Percentiles rank a stretch among this genome's conserved stretches.
These are phyloP conservation scores for Chitala chitala DNA, from an alignment of 2,113 vertebrate genomes.

Conservation along the genomic window DNA sequence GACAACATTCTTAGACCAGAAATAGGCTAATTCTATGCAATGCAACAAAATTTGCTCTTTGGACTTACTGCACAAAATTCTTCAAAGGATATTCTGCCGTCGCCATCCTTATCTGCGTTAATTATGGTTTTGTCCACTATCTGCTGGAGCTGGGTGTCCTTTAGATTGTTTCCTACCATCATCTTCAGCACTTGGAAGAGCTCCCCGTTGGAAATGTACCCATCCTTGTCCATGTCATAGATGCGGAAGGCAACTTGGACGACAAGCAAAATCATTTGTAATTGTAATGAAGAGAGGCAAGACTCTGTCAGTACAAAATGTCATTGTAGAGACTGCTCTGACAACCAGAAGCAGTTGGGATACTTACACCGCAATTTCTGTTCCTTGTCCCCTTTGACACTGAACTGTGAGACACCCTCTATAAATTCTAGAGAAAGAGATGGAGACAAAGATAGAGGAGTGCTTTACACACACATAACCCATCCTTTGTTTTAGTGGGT, in stretches of 20 bases:
- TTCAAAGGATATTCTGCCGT: conserved; percentile 90
- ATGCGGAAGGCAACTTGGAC: conserved; percentile 80
- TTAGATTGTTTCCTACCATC: conserved; percentile 92
- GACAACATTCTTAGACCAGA: no score
- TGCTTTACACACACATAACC: not conserved
- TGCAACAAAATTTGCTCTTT: not conserved
- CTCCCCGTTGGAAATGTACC: conserved; percentile 86
- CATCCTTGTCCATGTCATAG: conserved; percentile 89
- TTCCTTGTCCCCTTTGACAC: conserved; percentile 88
- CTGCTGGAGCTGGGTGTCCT: conserved; percentile 89
- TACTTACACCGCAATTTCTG: conserved; percentile 90
- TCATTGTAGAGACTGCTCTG: no score
- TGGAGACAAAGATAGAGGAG: not conserved
- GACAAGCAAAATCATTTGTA: not conserved
- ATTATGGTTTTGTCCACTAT: conserved; percentile 94
- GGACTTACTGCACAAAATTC: conserved; percentile 88
- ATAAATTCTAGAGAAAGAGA: conserved; percentile 73
- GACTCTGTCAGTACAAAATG: no score
- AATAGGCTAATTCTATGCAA: not conserved
- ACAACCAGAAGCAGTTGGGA: conserved; percentile 13
- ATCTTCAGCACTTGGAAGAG: conserved; percentile 91
- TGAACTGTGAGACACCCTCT: conserved; percentile 88
- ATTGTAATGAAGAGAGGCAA: conserved; percentile 1
- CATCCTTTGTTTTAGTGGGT: not conserved
- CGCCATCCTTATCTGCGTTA: conserved; percentile 88